These are phyloP conservation scores for Oophaga pumilio DNA, from an alignment of 2,113 vertebrate genomes.

Conservation along the genomic window DNA sequence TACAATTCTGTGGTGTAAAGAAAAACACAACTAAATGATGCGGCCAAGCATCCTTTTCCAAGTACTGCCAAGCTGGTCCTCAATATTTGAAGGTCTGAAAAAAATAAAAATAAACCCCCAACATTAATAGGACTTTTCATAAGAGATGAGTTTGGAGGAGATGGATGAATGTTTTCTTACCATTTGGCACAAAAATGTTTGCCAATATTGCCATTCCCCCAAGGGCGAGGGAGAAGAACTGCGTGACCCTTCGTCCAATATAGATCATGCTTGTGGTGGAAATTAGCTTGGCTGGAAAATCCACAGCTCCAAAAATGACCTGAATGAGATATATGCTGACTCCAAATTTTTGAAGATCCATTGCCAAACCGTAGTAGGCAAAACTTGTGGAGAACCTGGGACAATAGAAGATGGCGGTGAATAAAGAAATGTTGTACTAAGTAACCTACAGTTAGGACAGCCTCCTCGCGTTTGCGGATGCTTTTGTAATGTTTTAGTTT, in stretches of 20 bases:
- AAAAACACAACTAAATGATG: conserved; percentile 71
- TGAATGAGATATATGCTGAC: conserved; percentile 84
- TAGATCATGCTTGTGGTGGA: conserved; percentile 74
- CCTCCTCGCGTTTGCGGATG: neutral
- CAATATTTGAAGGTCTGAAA: conserved; percentile 72
- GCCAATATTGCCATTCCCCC: conserved; percentile 75
- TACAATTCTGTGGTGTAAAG: conserved; percentile 77
- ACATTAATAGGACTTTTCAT: neutral
- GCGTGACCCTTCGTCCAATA: conserved; percentile 72
- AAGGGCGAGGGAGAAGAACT: conserved; percentile 70
- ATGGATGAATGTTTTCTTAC: conserved; percentile 61
- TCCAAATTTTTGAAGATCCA: conserved; percentile 88
- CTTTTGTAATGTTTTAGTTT: too few species aligned
- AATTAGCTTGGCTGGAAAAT: conserved; percentile 83
- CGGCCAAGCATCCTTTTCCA: conserved; percentile 75
- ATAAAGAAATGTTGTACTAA: neutral
- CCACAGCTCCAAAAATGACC: conserved; percentile 83
- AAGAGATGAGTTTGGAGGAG: neutral
- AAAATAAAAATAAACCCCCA: neutral
- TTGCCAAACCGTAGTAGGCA: conserved; percentile 82
- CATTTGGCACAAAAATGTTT: conserved; percentile 77
- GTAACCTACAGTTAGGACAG: neutral
- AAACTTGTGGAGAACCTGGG: conserved; percentile 81
- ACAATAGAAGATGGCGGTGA: neutral
- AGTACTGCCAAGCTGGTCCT: conserved; percentile 75